These are phyloP conservation scores for Hirtodrosophila cameraria DNA, from an alignment of 2,888 invertebrate species.

Conservation along the genomic window DNA sequence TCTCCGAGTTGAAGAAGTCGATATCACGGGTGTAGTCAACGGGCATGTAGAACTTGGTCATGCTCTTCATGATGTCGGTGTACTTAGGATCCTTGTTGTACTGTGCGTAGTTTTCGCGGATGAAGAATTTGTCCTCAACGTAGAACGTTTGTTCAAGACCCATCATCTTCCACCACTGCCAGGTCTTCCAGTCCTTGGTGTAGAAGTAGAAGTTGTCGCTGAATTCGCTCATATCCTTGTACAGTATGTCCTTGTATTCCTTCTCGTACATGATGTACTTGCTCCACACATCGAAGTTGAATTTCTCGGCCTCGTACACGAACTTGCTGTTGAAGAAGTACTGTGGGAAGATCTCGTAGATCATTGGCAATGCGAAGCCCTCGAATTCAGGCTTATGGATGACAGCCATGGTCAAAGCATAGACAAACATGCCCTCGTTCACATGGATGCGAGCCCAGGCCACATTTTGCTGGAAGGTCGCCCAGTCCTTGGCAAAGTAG, in stretches of 20 bases:
- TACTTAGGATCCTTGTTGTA: constrained; percentile 71
- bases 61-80: constrained; percentile 53
- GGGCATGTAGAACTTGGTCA: constrained; percentile 83
- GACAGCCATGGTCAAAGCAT: constrained; percentile 88
- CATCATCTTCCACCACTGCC: constrained; percentile 81
- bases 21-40: constrained; percentile 87
- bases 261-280: constrained; percentile 80
- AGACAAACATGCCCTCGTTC: constrained; percentile 91
- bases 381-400: constrained; percentile 88
- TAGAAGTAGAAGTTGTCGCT: constrained; percentile 67
- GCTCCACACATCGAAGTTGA: constrained; percentile 82
- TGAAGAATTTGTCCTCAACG: constrained; percentile 70
- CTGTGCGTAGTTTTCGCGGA: constrained; percentile 68
- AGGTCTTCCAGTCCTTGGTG: constrained; percentile 79
- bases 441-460: constrained; percentile 88
- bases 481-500: constrained; percentile 89
- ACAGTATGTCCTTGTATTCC: constrained; percentile 83
- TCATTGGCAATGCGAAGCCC: constrained; percentile 88
- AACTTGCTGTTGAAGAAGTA: constrained; percentile 90
- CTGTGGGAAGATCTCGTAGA: constrained; percentile 91
- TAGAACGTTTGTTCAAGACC: constrained; percentile 75
- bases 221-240: constrained; percentile 67
- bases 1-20: constrained; percentile 85
- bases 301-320: constrained; percentile 88
- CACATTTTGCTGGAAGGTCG: constrained; percentile 89